Evolutionary conservation across 1,140 invertebrate genomes (phyloP).

Genomic region (Nasonia longicornis): DNA sequence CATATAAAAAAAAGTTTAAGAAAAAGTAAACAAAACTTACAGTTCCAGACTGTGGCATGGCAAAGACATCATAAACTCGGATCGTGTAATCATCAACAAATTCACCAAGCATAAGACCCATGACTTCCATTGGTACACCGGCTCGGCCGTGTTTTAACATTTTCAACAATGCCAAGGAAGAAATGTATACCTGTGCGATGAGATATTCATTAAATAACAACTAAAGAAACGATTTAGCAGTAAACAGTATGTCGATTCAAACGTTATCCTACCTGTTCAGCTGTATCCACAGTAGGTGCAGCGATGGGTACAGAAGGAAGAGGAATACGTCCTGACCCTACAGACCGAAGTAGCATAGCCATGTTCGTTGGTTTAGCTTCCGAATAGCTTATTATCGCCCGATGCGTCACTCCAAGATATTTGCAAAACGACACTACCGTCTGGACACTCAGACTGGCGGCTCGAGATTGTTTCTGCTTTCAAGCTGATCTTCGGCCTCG

Average conservation of each 20-base stretch:
- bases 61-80: constrained; percentile 99
- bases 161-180: constrained; percentile 96
- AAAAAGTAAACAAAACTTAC: constrained; percentile 66
- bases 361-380: constrained; percentile 69
- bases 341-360: constrained; percentile 71
- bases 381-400: too few species aligned
- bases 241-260: constrained; percentile 19
- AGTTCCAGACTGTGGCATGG: constrained; percentile 99
- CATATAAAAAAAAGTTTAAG: constrained; percentile 14
- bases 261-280: constrained; percentile 81
- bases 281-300: constrained; percentile 96
- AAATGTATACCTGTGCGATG: constrained; percentile 89
- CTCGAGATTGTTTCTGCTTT: too few species aligned
- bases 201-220: background rate
- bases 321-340: too few species aligned
- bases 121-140: constrained; percentile 99
- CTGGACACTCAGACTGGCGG: too few species aligned
- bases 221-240: background rate
- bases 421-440: too few species aligned
- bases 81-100: constrained; percentile 99
- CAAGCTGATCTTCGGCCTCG: too few species aligned
- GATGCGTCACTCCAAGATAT: too few species aligned
- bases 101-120: constrained; percentile 99
- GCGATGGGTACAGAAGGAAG: too few species aligned
- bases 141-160: constrained; percentile 99